Conservation (phyloP, 2,888 invertebrate genomes). For the Caenorhabditis sinica region DNA sequence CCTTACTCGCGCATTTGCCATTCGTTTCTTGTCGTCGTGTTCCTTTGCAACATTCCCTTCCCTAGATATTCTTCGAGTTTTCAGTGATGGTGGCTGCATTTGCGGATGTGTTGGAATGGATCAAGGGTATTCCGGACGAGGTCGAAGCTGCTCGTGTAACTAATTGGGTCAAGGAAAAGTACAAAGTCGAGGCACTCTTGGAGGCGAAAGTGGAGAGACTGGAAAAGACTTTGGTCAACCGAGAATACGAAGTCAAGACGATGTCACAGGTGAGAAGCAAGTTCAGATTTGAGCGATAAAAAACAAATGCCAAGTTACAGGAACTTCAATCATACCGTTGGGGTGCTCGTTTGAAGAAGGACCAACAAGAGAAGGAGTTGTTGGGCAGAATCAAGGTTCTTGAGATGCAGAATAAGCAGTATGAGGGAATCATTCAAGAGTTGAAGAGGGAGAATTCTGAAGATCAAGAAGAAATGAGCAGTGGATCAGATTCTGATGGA, state of each 20-base stretch:
- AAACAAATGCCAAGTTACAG: too few species aligned
- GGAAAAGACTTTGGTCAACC: constrained; percentile 17
- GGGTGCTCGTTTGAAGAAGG: too few species aligned
- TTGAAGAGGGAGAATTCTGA: not conserved
- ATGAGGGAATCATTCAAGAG: not conserved
- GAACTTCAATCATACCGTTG: too few species aligned
- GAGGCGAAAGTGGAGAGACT: constrained; percentile 25
- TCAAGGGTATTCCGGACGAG: not conserved
- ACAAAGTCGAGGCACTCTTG: not conserved
- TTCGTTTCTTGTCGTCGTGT: not conserved
- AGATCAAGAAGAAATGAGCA: too few species aligned
- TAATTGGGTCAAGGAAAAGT: constrained; percentile 8
- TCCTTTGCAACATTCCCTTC: too few species aligned
- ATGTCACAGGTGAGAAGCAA: not conserved
- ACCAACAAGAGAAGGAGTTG: not conserved
- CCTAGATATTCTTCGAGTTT: too few species aligned
- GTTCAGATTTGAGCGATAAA: too few species aligned
- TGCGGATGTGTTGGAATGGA: not conserved
- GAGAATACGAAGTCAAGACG: not conserved
- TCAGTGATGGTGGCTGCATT: constrained; percentile 6
- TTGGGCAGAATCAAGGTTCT: not conserved
- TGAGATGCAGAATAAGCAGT: not conserved
- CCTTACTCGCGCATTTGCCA: not conserved
- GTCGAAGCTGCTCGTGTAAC: not conserved
- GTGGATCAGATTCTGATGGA: too few species aligned